phyloP scores from a whole-genome alignment of 2,888 invertebrate genomes.

The Drosophila planitibia region DNA sequence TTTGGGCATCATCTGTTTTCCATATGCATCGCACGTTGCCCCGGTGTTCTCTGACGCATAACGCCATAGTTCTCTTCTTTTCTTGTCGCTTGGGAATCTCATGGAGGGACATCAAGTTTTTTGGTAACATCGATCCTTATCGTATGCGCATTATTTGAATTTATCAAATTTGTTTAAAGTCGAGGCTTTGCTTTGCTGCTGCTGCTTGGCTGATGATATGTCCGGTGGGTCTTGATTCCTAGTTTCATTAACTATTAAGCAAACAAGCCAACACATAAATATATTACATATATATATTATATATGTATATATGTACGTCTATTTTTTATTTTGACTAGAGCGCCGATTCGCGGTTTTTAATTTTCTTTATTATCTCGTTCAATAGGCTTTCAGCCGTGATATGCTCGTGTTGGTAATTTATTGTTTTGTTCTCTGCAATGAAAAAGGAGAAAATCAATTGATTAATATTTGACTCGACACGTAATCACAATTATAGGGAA shows the following conservation, averaged over 20 bases:
- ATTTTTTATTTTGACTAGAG: conserved; percentile 49
- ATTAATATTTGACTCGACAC: not conserved
- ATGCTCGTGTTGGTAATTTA: conserved; percentile 56
- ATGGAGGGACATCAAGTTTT: conserved; percentile 86
- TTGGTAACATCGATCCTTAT: conserved; percentile 86
- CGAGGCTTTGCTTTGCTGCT: conserved; percentile 25
- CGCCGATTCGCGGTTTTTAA: conserved; percentile 4
- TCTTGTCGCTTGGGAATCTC: conserved; percentile 85
- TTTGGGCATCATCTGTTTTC: conserved; percentile 67
- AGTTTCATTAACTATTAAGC: not conserved
- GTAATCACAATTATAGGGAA: not conserved
- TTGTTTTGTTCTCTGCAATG: conserved; percentile 59
- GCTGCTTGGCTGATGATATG: conserved; percentile 30
- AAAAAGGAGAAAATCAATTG: conserved; percentile 12
- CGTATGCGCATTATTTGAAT: conserved; percentile 85
- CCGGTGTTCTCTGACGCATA: conserved; percentile 84
- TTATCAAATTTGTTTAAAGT: conserved; percentile 74
- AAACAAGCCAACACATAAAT: not conserved
- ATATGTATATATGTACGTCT: conserved; percentile 11
- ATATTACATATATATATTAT: not conserved
- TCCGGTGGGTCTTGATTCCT: conserved; percentile 31
- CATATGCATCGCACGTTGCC: conserved; percentile 75
- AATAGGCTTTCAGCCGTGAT: conserved; percentile 51
- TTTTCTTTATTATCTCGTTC: conserved; percentile 34
- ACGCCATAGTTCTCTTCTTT: conserved; percentile 85